Conservation (phyloP, 2,888 invertebrate species). For the Apodemia duryi region DNA sequence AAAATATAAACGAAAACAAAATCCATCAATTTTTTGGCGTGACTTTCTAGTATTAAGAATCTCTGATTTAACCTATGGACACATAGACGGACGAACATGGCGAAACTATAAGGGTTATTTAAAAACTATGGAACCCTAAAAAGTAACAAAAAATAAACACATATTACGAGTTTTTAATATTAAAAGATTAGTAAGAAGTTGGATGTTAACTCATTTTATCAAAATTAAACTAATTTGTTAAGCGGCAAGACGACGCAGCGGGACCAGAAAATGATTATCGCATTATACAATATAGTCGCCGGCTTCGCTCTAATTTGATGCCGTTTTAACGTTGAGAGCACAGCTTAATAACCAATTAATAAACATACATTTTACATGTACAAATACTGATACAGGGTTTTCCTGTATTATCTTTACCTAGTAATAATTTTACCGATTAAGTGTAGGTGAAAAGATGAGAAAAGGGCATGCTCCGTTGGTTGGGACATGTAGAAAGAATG, state of each 20-base stretch:
- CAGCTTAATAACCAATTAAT: constrained; percentile 9
- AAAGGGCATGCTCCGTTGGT: no score
- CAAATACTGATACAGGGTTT: background rate
- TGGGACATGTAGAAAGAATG: no score
- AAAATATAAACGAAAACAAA: no score
- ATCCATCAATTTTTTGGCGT: no score
- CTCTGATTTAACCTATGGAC: no score
- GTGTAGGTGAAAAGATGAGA: background rate
- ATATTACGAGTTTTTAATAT: background rate
- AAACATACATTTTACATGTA: background rate
- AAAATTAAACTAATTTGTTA: constrained; percentile 18
- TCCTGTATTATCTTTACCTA: background rate
- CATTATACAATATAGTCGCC: constrained; percentile 19
- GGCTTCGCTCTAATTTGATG: constrained; percentile 7
- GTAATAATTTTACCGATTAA: background rate
- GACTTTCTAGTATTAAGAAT: no score
- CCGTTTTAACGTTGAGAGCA: constrained; percentile 11
- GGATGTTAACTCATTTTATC: constrained; percentile 16
- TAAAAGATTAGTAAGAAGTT: background rate
- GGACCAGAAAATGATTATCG: constrained; percentile 17
- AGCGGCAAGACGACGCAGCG: constrained; percentile 19
- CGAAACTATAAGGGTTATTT: no score
- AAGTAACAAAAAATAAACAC: background rate
- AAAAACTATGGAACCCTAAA: background rate
- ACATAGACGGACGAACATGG: no score